Conservation (phyloP, 2,888 invertebrate species). For the Drosophila hamatofila region DNA sequence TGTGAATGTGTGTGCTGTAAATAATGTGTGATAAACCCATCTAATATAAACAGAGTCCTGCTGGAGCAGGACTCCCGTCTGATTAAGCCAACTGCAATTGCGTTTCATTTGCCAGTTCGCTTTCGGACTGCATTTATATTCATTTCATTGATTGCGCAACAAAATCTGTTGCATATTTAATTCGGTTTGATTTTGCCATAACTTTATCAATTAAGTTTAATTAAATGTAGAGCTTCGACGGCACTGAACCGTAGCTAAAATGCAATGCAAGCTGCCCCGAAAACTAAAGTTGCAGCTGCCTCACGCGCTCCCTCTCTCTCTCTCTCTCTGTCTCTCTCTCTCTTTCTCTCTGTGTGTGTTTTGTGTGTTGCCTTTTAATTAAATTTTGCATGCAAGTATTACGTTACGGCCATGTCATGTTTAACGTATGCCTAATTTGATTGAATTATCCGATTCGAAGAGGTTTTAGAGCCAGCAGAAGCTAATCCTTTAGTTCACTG, state of each 20-base stretch:
- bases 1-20: conserved; percentile 14
- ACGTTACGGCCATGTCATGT: conserved; percentile 7
- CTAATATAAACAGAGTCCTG: conserved; percentile 16
- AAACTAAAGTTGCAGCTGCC: conserved; percentile 13
- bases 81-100: conserved; percentile 55
- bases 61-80: conserved; percentile 44
- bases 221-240: conserved; percentile 63
- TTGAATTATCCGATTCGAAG: conserved; percentile 25
- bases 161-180: conserved; percentile 76
- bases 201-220: conserved; percentile 77
- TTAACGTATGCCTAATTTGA: conserved; percentile 46
- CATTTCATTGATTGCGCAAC: conserved; percentile 58
- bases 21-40: conserved; percentile 42
- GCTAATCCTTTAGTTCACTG: conserved; percentile 2
- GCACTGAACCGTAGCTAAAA: conserved; percentile 21
- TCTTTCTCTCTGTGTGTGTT: not conserved
- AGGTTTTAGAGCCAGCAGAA: conserved; percentile 10
- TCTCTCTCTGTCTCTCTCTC: not conserved
- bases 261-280: conserved; percentile 7
- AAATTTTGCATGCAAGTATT: conserved; percentile 38
- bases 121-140: conserved; percentile 30
- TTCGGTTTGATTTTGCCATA: conserved; percentile 72
- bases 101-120: conserved; percentile 6
- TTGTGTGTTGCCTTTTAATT: conserved; percentile 36
- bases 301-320: not conserved